Percentiles rank a stretch among this genome's conserved stretches.
Evolutionary conservation across 2,113 vertebrate species (phyloP).

Genomic region (Rhagologus leucostigma): DNA sequence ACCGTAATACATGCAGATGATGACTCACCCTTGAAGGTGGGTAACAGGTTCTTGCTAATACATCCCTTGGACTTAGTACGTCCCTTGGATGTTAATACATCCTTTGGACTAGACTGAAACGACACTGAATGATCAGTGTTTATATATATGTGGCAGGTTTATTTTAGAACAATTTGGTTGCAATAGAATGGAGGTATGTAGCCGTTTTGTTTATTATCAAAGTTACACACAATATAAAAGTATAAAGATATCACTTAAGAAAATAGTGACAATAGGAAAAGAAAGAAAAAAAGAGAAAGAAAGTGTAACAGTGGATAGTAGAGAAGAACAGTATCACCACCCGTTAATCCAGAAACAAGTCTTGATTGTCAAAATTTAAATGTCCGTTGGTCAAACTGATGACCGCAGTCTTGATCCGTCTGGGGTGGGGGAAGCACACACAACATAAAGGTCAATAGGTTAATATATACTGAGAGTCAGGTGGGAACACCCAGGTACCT

Average conservation of each 20-base stretch:
- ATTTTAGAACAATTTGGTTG: neutral
- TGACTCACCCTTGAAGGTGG: neutral
- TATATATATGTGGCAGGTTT: neutral
- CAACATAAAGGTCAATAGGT: neutral
- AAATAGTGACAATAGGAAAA: neutral
- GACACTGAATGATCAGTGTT: neutral
- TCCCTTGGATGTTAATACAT: neutral
- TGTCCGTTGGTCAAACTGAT: accelerated
- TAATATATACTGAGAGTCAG: neutral
- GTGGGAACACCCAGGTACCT: accelerated
- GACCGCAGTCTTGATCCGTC: accelerated
- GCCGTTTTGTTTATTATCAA: neutral
- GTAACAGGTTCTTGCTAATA: neutral
- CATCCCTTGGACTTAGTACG: neutral
- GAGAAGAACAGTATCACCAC: neutral
- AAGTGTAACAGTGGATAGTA: neutral
- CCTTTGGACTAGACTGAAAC: neutral
- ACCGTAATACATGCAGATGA: neutral
- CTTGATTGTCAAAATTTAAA: neutral
- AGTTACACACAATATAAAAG: neutral
- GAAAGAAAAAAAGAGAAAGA: neutral
- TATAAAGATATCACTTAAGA: neutral
- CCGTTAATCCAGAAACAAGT: neutral
- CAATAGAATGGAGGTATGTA: neutral
- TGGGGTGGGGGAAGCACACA: accelerated